Evolutionary conservation across 2,797 vertebrate genomes (phyloP).

Genomic region (Acipenser oxyrinchus): DNA sequence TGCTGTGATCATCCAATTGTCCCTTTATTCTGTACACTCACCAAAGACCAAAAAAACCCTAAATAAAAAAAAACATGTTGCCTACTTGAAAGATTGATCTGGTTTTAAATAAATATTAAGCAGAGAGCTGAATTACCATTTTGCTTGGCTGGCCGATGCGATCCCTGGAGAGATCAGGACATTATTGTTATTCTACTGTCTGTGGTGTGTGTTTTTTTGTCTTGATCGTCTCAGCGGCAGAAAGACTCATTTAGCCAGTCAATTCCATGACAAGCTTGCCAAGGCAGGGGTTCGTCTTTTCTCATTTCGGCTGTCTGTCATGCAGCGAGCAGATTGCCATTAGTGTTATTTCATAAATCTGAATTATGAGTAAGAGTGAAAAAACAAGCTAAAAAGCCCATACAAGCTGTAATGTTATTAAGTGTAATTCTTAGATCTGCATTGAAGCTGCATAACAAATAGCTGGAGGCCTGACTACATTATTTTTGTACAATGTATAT

Average conservation of each 20-base stretch:
- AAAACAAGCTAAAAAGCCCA: background rate
- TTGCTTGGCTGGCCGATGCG: conserved; percentile 22
- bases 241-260: conserved; percentile 2
- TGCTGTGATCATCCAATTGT: conserved; percentile 41
- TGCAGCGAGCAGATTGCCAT: conserved; percentile 41
- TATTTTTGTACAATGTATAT: conserved; percentile 6
- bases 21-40: conserved; percentile 46
- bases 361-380: conserved; percentile 36
- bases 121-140: conserved; percentile 26
- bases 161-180: conserved; percentile 35
- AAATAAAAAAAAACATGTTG: conserved; percentile 15
- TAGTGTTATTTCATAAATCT: conserved; percentile 61
- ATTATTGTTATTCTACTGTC: conserved; percentile 46
- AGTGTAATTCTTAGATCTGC: conserved; percentile 14
- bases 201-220: conserved; percentile 22
- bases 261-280: background rate
- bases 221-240: conserved; percentile 21
- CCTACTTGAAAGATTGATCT: conserved; percentile 33
- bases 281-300: conserved; percentile 11
- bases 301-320: conserved; percentile 50
- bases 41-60: conserved; percentile 16
- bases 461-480: conserved; percentile 3
- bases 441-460: conserved; percentile 17
- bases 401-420: conserved; percentile 14
- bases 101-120: conserved; percentile 34